Conservation (phyloP, 2,113 vertebrate genomes). For the Chauna torquata region DNA sequence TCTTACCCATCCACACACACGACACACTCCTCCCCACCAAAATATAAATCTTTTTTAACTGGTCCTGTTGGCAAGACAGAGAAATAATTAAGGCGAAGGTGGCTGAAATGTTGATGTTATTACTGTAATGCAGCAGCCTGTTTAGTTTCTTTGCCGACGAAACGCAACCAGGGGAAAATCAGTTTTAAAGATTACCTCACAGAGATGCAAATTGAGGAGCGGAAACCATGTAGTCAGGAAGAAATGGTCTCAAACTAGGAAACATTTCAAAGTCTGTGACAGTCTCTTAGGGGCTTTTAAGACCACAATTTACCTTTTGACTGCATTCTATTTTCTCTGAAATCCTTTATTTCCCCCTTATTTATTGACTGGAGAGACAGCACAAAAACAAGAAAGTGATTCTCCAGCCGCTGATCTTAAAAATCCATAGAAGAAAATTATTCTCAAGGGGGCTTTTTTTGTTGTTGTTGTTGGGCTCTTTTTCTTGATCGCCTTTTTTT, state of each 20-base stretch:
- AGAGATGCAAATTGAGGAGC: slow-evolving; percentile 56
- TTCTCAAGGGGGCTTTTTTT: slow-evolving; percentile 20
- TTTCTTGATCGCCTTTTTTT: background rate
- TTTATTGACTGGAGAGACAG: slow-evolving; percentile 78
- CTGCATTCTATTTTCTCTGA: slow-evolving; percentile 76
- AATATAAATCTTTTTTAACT: slow-evolving; percentile 74
- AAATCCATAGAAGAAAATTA: slow-evolving; percentile 73
- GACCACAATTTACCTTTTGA: slow-evolving; percentile 80
- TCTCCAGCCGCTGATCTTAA: slow-evolving; percentile 66
- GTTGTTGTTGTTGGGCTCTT: background rate
- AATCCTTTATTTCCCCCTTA: slow-evolving; percentile 79
- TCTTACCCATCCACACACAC: slow-evolving; percentile 35
- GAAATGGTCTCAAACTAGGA: slow-evolving; percentile 58
- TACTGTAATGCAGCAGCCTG: slow-evolving; percentile 68
- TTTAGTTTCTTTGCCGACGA: slow-evolving; percentile 70
- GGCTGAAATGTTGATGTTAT: slow-evolving; percentile 70
- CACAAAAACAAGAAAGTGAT: slow-evolving; percentile 62
- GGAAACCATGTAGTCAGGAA: slow-evolving; percentile 41
- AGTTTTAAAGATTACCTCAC: slow-evolving; percentile 74
- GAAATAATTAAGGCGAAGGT: slow-evolving; percentile 78
- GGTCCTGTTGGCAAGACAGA: slow-evolving; percentile 68
- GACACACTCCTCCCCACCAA: background rate
- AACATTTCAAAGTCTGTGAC: slow-evolving; percentile 63
- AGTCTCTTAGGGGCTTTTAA: slow-evolving; percentile 78
- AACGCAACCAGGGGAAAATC: slow-evolving; percentile 72